Conservation (phyloP, 2,797 vertebrate genomes). For the Xenentodon cancila region DNA sequence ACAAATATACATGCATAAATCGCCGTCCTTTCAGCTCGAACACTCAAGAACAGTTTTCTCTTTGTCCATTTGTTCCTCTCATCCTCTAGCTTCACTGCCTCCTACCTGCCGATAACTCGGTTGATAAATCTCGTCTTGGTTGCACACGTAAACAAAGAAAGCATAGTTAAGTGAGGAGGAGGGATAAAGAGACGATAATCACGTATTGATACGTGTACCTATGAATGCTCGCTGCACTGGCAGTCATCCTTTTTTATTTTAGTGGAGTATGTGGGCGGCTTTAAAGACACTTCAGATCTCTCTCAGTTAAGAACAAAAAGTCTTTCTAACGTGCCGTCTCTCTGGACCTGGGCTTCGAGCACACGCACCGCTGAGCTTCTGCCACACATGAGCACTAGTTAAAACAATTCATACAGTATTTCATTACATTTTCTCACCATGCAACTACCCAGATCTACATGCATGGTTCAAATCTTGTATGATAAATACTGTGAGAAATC, state of each 20-base stretch:
- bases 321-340: slow-evolving; percentile 62
- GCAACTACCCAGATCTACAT: slow-evolving; percentile 24
- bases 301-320: slow-evolving; percentile 63
- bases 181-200: slow-evolving; percentile 21
- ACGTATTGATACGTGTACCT: slow-evolving; percentile 25
- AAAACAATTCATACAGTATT: not conserved
- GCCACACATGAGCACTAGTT: slow-evolving; percentile 3
- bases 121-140: slow-evolving; percentile 36
- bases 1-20: too few relatives aligned
- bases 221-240: slow-evolving; percentile 36
- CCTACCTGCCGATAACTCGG: slow-evolving; percentile 21
- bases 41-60: slow-evolving; percentile 25
- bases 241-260: slow-evolving; percentile 47
- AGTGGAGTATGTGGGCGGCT: slow-evolving; percentile 47
- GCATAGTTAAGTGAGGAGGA: slow-evolving; percentile 13
- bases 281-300: slow-evolving; percentile 59
- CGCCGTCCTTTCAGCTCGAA: not conserved
- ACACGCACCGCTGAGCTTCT: slow-evolving; percentile 45
- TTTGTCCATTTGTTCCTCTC: slow-evolving; percentile 29
- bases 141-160: slow-evolving; percentile 15
- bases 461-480: slow-evolving; percentile 7
- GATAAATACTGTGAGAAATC: slow-evolving; percentile 32
- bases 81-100: slow-evolving; percentile 7
- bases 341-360: slow-evolving; percentile 49
- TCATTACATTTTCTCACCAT: slow-evolving; percentile 2